Conservation (phyloP, 2,113 vertebrate species). For the Gobio gobio region DNA sequence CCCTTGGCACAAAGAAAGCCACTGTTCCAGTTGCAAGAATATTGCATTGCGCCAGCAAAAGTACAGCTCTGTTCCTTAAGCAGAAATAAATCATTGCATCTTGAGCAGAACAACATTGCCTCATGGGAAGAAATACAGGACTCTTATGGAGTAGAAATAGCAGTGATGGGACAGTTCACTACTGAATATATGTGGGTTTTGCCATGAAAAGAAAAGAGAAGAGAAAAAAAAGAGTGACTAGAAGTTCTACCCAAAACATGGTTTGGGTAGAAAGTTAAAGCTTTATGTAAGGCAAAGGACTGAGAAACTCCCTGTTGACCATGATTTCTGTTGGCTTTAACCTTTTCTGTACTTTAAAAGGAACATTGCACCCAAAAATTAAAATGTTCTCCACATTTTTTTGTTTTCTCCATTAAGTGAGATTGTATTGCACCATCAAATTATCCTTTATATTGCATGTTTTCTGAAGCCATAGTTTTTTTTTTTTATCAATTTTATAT, state of each 20-base stretch:
- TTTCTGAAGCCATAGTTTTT: background rate
- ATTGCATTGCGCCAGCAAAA: background rate
- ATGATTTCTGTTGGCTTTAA: background rate
- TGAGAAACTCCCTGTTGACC: no score
- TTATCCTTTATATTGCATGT: background rate
- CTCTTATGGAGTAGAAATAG: background rate
- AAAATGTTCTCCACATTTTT: background rate
- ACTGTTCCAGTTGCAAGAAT: background rate
- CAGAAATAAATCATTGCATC: conserved; percentile 3
- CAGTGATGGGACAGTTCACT: background rate
- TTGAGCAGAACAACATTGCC: background rate
- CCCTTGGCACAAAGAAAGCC: background rate
- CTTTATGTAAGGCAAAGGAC: background rate
- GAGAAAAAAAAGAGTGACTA: no score
- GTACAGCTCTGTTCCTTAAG: background rate
- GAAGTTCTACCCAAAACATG: no score
- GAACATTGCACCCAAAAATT: background rate
- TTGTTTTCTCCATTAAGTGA: background rate
- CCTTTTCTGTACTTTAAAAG: background rate
- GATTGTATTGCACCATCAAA: background rate
- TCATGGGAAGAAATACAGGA: background rate
- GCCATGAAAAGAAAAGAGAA: background rate
- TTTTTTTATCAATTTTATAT: no score
- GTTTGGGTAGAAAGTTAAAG: background rate
- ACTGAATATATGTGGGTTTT: background rate